A percentile compares a stretch with the other conserved stretches of the same genome.
These are phyloP conservation scores for Phataginus tetradactyla DNA, from an alignment of 2,797 vertebrate genomes.

Conservation along the genomic window DNA sequence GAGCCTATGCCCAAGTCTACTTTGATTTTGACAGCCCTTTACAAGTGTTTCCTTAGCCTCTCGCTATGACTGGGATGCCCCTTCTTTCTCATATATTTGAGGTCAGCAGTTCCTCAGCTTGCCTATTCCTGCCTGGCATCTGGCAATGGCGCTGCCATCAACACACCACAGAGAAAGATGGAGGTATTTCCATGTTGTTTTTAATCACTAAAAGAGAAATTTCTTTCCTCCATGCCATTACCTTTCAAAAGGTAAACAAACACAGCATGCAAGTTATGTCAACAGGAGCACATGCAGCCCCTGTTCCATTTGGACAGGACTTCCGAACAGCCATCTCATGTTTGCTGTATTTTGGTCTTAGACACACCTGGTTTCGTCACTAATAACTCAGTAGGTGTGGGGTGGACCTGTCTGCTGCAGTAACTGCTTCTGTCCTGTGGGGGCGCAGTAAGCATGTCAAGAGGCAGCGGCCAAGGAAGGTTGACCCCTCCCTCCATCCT, in stretches of 20 bases:
- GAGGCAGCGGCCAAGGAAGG: not conserved
- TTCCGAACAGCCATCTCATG: not conserved
- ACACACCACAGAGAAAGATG: not conserved
- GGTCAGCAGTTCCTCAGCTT: not conserved
- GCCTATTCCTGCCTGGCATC: fast-evolving
- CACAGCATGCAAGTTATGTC: not conserved
- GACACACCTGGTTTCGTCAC: not conserved
- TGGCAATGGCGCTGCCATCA: not conserved
- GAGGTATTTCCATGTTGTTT: not conserved
- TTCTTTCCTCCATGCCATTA: not conserved
- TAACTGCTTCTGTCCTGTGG: not conserved
- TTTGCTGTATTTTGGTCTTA: not conserved
- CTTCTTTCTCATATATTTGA: not conserved
- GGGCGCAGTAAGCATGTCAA: not conserved
- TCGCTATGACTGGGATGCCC: not conserved
- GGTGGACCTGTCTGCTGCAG: not conserved
- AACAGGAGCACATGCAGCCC: not conserved
- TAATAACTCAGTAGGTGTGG: not conserved
- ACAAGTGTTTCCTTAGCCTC: not conserved
- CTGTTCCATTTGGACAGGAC: not conserved
- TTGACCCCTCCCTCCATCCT: too few species aligned
- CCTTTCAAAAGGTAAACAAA: not conserved
- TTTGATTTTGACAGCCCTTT: not conserved
- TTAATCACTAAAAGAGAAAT: not conserved
- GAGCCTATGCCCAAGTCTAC: not conserved